Evolutionary conservation across 2,888 invertebrate genomes (phyloP).

Genomic region (Drosophila putrida): DNA sequence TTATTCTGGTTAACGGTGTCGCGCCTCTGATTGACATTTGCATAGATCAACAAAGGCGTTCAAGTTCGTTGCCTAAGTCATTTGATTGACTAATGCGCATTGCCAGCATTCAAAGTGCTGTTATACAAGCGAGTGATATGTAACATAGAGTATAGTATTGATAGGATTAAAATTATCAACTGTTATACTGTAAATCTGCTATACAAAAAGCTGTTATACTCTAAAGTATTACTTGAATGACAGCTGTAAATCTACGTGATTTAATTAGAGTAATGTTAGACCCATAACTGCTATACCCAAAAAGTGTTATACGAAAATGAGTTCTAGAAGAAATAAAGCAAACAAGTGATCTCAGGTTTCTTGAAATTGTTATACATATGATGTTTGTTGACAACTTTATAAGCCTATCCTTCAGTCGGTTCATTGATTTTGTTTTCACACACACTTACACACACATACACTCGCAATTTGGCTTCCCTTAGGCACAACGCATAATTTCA

Average conservation of each 20-base stretch:
- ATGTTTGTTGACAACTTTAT: slow-evolving; percentile 21
- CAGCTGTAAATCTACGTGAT: background rate
- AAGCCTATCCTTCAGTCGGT: slow-evolving; percentile 46
- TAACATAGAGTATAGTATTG: background rate
- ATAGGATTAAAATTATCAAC: background rate
- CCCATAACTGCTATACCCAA: background rate
- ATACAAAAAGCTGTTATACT: background rate
- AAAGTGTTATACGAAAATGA: slow-evolving; percentile 1
- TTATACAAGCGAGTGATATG: slow-evolving; percentile 18
- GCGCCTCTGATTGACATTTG: slow-evolving; percentile 57
- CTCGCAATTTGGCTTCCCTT: slow-evolving; percentile 28
- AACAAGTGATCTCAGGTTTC: background rate
- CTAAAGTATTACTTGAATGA: background rate
- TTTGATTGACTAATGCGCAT: slow-evolving; percentile 60
- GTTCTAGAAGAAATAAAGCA: background rate
- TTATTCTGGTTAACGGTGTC: slow-evolving; percentile 72
- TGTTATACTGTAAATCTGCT: background rate
- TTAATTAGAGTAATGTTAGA: background rate
- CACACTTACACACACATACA: background rate
- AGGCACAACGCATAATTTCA: slow-evolving; percentile 23
- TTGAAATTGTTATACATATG: background rate
- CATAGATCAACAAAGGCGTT: slow-evolving; percentile 55
- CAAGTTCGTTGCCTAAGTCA: slow-evolving; percentile 68
- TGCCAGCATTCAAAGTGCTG: slow-evolving; percentile 15
- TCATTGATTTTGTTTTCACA: slow-evolving; percentile 24